A percentile compares a stretch with the other conserved stretches of the same genome.
phyloP scores from a whole-genome alignment of 1,140 invertebrate genomes.

The Stratiolaelaps scimitus region DNA sequence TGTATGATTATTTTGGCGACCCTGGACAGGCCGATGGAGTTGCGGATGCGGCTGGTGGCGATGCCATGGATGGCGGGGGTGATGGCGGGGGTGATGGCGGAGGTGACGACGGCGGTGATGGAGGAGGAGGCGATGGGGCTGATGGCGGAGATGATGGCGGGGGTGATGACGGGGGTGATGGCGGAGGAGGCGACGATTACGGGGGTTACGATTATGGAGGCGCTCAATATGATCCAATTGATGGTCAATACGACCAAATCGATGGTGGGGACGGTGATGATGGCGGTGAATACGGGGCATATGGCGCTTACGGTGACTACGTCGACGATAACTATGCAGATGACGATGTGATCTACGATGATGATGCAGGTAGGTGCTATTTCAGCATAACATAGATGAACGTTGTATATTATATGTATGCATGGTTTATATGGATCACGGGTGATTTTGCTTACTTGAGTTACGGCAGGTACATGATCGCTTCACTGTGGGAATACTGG shows the following conservation, averaged over 20 bases:
- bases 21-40: too few relatives aligned
- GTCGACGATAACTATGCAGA: neutral
- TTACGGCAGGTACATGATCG: too few relatives aligned
- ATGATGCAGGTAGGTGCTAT: too few relatives aligned
- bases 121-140: slow-evolving; percentile 8
- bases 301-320: neutral
- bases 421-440: too few relatives aligned
- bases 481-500: too few relatives aligned
- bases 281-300: neutral
- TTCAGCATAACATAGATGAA: too few relatives aligned
- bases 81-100: neutral
- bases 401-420: too few relatives aligned
- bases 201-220: too few relatives aligned
- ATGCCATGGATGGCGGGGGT: neutral
- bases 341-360: neutral
- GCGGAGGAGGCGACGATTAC: neutral
- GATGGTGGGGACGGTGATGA: too few relatives aligned
- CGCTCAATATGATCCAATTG: too few relatives aligned
- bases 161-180: neutral
- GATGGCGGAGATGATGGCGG: neutral
- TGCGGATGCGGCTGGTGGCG: neutral
- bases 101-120: neutral
- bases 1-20: neutral
- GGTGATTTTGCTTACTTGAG: too few relatives aligned
- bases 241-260: too few relatives aligned